Evolutionary conservation across 2,888 invertebrate genomes (phyloP).

Genomic region (Hydrotaea cyrtoneurina): DNA sequence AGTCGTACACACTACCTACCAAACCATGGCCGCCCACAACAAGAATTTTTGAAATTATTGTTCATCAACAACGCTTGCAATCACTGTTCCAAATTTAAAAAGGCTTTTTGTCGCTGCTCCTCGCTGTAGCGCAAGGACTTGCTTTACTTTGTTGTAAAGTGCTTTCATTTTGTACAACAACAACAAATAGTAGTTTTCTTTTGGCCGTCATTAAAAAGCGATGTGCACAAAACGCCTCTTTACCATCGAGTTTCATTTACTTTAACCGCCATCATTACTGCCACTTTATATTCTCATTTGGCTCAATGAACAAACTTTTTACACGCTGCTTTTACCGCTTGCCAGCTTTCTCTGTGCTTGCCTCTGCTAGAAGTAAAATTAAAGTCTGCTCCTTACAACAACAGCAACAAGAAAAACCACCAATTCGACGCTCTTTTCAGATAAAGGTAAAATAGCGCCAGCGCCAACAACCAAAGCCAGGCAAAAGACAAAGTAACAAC

Average conservation of each 20-base stretch:
- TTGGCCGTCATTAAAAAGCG: neutral
- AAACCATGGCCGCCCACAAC: no score
- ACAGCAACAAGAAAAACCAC: neutral
- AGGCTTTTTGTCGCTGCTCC: no score
- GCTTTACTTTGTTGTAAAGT: slow-evolving; percentile 14
- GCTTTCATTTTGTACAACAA: slow-evolving; percentile 46
- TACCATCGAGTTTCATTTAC: slow-evolving; percentile 12
- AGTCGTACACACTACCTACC: no score
- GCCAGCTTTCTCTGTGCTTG: neutral
- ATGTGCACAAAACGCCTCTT: slow-evolving; percentile 41
- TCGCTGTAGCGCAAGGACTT: neutral
- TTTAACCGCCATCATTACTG: slow-evolving; percentile 58
- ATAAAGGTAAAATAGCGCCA: neutral
- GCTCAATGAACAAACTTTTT: slow-evolving; percentile 53
- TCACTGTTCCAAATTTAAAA: no score
- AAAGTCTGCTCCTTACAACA: slow-evolving; percentile 5
- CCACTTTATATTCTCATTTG: slow-evolving; percentile 60
- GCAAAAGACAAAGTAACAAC: neutral
- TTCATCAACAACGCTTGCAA: neutral
- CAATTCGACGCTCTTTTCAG: neutral
- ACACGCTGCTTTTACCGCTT: slow-evolving; percentile 44
- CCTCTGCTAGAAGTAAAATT: neutral
- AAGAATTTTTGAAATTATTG: no score
- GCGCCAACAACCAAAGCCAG: neutral
- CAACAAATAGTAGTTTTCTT: neutral